Evolutionary conservation across 2,888 invertebrate genomes (phyloP), one percentile per base, ranked within the genome.

Genomic region (Phasia obesa): DNA sequence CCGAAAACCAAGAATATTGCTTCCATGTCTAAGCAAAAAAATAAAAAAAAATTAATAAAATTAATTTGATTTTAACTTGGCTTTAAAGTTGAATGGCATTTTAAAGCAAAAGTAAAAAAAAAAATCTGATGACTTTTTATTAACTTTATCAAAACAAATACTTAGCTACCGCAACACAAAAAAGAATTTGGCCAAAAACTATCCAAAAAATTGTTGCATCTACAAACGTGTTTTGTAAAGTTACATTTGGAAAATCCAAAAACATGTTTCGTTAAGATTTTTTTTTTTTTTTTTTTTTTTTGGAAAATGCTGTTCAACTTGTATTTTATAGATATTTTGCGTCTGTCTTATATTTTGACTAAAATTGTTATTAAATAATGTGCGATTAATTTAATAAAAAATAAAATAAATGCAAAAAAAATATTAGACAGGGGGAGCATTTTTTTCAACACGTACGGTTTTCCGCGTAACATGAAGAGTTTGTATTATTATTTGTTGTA

Each of bases 231-330:
- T 80, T 73, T 79, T 25, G 4, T 1, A 31, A 19, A 59, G 38
- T 67, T 70, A 44, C 19, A 19, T 81, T 65, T 53, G 55, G 51
- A 62, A 78, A 82, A 62, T 49, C 64, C 64, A 53, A 76, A 71
- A 77, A 82, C 77, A 51, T 53, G 77, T 74, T 78, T 80, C 21
- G n/a, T 23, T 78, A 27, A 35, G 21, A 55, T 31, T 49, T 77
- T 71, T 57, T 17, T 44, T n/a, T 4, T 35, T 42, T 74, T 73
- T 53, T 17, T 38, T 35, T 51, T 78, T 73, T 59, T 17, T 38
- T 31, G 69, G 55, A 74, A 81, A 81, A 84, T 81, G 81, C 67
- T 19, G 83, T 76, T 71, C 25, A 75, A 79, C 83, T 75, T 19
- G 83, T 83, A 83, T 83, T 79, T 53, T 25, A 7, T 38, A 38